Base-by-base conservation (phyloP, 23 tunicate genomes). In the Styela clava region DNA sequence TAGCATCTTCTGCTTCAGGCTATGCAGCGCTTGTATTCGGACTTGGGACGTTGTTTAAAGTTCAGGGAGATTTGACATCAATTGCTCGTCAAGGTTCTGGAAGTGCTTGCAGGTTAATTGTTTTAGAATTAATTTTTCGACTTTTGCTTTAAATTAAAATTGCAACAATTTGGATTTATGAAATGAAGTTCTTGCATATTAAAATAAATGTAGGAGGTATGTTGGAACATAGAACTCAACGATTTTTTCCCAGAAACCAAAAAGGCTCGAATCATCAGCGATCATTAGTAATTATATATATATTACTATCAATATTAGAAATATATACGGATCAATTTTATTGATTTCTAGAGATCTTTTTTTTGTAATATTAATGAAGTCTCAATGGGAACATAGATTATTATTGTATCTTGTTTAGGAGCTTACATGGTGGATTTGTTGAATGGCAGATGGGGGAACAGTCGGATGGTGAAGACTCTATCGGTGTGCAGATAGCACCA, bases 1-100 rank as follows among this genome's bases (percentile, higher is more conserved):
- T 94, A 2, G 98, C 98, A 3, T 94, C 98, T 2, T 88, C 94
- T 23, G 98, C 98, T 24, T 85, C 98, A 33, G 98, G 98, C 1
- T 85, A 88, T 64, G 98, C 98, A 21, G 93, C 89, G 16, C 69
- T 94, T 35, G 84, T 78, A 9, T 68, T 62, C 31, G 85, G 81
- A n/a, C 79, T 88, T 12, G 89, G 82, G 12, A 61, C 77, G 31
- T 61, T 88, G 61, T 78, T 78, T 34, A 63, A 81, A 2, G 69
- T 94, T 34, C 24, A 74, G 2, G 94, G 87, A 27, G 94, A 88
- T 51, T 36, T 94, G 36, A 86, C 87, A 1, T 25, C 51, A 1
- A 33, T 94, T 27, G 94, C 98, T 19, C 74, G 98, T 22, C 74
- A 86, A 44, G 98, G 98, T 9, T 88, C 94, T 34, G 98, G 98